Evolutionary conservation across 2,797 vertebrate species (phyloP).

Genomic region (Amblyraja radiata): DNA sequence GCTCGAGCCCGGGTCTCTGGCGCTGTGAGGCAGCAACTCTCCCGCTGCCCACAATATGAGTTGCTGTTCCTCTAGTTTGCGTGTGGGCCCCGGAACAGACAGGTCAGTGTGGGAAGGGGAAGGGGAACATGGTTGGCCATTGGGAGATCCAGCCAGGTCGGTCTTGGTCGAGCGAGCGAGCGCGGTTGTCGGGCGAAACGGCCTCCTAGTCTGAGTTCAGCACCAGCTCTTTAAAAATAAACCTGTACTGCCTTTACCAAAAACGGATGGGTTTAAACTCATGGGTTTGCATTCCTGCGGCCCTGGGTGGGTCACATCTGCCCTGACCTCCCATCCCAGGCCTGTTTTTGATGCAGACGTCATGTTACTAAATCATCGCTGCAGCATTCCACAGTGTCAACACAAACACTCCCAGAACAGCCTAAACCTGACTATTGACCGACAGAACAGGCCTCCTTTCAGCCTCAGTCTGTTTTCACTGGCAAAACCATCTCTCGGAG

Average conservation of each 20-base stretch:
- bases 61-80: too few relatives aligned
- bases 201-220: too few relatives aligned
- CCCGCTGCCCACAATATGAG: too few relatives aligned
- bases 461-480: not conserved
- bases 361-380: not conserved
- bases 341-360: not conserved
- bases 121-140: too few relatives aligned
- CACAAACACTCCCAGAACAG: not conserved
- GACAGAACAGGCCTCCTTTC: slow-evolving; percentile 15
- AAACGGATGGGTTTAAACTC: not conserved
- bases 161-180: too few relatives aligned
- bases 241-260: not conserved
- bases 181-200: too few relatives aligned
- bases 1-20: too few relatives aligned
- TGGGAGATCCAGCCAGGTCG: too few relatives aligned
- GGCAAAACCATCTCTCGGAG: not conserved
- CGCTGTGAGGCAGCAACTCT: too few relatives aligned
- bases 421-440: slow-evolving; percentile 7
- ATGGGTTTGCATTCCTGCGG: not conserved
- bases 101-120: too few relatives aligned
- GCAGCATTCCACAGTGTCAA: not conserved
- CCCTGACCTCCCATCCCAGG: not conserved
- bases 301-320: not conserved
- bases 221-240: not conserved
- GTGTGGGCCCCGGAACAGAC: too few relatives aligned